Evolutionary conservation across 2,113 vertebrate species (phyloP).

Genomic region (Hypanus sabinus): DNA sequence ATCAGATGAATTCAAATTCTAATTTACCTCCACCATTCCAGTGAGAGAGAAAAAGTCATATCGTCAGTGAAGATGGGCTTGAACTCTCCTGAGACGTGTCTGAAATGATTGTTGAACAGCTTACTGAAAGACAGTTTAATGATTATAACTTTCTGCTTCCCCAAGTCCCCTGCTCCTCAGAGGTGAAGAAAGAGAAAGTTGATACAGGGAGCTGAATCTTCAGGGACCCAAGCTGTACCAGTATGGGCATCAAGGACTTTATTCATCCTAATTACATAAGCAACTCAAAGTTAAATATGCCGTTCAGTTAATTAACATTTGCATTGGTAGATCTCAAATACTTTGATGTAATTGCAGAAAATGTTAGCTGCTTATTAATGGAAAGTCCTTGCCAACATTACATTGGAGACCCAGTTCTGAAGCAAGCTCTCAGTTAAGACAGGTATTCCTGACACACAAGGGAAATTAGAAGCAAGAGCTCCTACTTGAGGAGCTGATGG

Average conservation of each 20-base stretch:
- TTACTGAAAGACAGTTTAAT: not conserved
- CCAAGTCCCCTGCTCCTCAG: not conserved
- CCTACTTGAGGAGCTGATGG: not conserved
- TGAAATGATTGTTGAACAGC: not conserved
- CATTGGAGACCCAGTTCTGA: not conserved
- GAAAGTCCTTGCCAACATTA: not conserved
- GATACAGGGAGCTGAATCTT: not conserved
- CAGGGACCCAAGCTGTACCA: not conserved
- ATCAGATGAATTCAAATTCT: not conserved
- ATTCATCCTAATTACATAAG: not conserved
- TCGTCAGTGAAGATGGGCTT: not conserved
- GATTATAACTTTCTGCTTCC: not conserved
- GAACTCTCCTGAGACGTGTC: not conserved
- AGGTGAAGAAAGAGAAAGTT: not conserved
- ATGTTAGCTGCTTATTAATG: not conserved
- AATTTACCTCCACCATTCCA: not conserved
- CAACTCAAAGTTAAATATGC: not conserved
- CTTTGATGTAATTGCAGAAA: not conserved
- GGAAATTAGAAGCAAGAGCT: not conserved
- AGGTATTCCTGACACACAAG: not conserved
- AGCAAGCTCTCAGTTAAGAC: not conserved
- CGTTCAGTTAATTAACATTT: not conserved
- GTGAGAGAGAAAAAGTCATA: not conserved
- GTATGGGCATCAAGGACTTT: not conserved
- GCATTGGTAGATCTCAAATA: not conserved